Percentiles rank a stretch among this genome's conserved stretches.
Conservation (phyloP, 2,797 vertebrate genomes). For the Scarus forsteni region DNA sequence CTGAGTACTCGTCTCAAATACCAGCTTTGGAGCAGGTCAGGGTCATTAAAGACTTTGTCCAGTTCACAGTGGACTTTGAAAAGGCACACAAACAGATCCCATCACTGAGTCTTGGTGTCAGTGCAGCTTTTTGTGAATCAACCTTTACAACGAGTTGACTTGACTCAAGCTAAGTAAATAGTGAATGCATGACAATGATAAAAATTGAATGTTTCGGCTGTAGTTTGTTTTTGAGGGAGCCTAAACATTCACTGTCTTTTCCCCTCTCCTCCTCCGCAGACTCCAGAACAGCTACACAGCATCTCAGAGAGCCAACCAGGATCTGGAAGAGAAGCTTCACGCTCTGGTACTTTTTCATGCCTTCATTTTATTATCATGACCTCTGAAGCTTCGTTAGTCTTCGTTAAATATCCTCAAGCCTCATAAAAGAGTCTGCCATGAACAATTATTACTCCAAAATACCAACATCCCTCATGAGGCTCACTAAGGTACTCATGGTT, state of each 20-base stretch:
- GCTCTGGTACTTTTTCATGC: slow-evolving; percentile 85
- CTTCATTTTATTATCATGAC: background rate
- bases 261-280: slow-evolving; percentile 72
- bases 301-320: slow-evolving; percentile 97
- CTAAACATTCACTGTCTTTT: background rate
- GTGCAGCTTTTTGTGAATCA: no score
- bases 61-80: no score
- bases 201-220: no score
- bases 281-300: slow-evolving; percentile 98
- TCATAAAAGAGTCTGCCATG: background rate
- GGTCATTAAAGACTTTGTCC: no score
- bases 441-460: background rate
- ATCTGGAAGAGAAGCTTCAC: slow-evolving; percentile 97
- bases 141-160: no score
- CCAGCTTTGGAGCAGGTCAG: no score
- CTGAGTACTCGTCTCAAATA: no score
- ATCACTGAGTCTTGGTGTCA: no score
- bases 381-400: background rate
- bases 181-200: no score
- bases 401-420: background rate
- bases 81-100: no score
- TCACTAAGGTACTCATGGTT: background rate
- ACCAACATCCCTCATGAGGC: background rate
- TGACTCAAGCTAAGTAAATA: no score
- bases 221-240: no score